These are phyloP conservation scores for Reinhardtius hippoglossoides DNA, from an alignment of 2,113 vertebrate species.

Conservation along the genomic window DNA sequence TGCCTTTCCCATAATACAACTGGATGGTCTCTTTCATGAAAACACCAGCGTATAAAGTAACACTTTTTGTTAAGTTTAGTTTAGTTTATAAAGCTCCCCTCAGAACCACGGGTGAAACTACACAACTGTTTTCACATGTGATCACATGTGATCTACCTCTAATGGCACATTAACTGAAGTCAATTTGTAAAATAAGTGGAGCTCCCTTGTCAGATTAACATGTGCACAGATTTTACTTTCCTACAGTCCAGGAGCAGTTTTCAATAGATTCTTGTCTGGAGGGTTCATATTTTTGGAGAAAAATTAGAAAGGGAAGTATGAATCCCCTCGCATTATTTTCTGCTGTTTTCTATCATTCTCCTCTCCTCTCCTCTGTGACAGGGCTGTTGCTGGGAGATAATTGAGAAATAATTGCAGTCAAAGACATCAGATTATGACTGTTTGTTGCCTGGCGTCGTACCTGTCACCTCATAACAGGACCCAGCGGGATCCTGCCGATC, in stretches of 20 bases:
- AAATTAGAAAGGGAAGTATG: too few species aligned
- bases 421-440: slow-evolving; percentile 35
- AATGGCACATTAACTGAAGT: too few species aligned
- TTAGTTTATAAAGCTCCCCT: background rate
- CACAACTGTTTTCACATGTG: too few species aligned
- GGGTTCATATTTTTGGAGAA: too few species aligned
- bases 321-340: too few species aligned
- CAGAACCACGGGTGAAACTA: too few species aligned
- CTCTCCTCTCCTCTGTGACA: background rate
- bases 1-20: background rate
- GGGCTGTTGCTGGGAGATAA: slow-evolving; percentile 8
- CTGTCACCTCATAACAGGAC: slow-evolving; percentile 51
- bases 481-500: slow-evolving; percentile 25
- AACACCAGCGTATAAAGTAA: background rate
- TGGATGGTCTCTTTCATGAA: background rate
- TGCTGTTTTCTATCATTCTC: background rate
- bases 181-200: too few species aligned
- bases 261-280: too few species aligned
- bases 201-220: too few species aligned
- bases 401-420: slow-evolving; percentile 7
- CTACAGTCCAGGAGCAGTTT: too few species aligned
- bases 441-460: slow-evolving; percentile 41
- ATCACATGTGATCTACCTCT: too few species aligned
- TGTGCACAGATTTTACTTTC: too few species aligned
- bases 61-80: background rate